Evolutionary conservation across 2,888 invertebrate genomes (phyloP).

Genomic region (Erebia aethiops): DNA sequence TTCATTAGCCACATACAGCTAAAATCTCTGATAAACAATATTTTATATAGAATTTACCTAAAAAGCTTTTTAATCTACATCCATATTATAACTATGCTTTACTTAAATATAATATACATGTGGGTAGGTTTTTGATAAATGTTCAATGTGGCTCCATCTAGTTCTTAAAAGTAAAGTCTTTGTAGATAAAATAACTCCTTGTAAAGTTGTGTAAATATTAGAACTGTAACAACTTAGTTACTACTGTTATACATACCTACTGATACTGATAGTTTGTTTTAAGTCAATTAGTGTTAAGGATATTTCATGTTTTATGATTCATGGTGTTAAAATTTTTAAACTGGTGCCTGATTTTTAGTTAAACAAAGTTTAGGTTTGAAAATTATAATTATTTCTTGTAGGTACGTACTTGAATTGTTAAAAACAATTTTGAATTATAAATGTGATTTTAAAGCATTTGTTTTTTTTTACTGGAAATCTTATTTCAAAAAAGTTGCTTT

Average conservation of each 20-base stretch:
- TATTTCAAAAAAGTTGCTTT: background rate
- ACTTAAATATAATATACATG: conserved; percentile 25
- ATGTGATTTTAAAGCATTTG: conserved; percentile 13
- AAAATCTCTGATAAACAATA: conserved; percentile 34
- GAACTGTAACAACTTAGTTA: conserved; percentile 48
- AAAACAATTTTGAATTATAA: conserved; percentile 18
- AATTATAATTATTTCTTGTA: conserved; percentile 2
- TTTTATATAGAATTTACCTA: conserved; percentile 38
- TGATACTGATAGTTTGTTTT: conserved; percentile 57
- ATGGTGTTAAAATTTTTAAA: conserved; percentile 31
- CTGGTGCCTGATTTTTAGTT: conserved; percentile 41
- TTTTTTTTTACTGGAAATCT: conserved; percentile 15
- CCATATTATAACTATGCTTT: conserved; percentile 32
- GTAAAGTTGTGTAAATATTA: conserved; percentile 68
- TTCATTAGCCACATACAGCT: conserved; percentile 35
- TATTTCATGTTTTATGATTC: conserved; percentile 34
- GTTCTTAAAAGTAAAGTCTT: conserved; percentile 62
- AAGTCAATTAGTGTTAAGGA: conserved; percentile 46
- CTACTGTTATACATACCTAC: conserved; percentile 53
- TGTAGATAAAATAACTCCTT: conserved; percentile 68
- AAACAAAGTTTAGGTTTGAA: conserved; percentile 33
- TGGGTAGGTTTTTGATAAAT: conserved; percentile 39
- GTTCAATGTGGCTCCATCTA: conserved; percentile 71
- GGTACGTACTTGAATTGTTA: conserved; percentile 20
- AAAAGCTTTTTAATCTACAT: conserved; percentile 32